phyloP scores from a whole-genome alignment of 2,113 vertebrate genomes.

The Canis aureus region DNA sequence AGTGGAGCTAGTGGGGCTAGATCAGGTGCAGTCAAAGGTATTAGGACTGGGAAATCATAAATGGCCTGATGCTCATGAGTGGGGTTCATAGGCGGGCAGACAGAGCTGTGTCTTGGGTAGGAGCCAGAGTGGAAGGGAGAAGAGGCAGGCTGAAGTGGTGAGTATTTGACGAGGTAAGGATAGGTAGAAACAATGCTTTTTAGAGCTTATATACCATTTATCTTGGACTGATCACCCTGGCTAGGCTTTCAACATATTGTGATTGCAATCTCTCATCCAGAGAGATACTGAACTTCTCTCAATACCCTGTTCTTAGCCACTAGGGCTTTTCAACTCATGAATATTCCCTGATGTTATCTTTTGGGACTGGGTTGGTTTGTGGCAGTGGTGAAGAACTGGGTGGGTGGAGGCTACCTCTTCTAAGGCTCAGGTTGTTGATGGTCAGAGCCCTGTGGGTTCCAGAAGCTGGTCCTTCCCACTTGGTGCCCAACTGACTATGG shows the following conservation, averaged over 20 bases:
- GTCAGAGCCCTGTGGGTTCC: not conserved
- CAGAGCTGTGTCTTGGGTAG: not conserved
- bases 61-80: not conserved
- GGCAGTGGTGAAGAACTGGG: not conserved
- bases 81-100: not conserved
- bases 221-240: not conserved
- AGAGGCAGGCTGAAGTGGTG: not conserved
- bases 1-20: not conserved
- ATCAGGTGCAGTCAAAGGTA: not conserved
- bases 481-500: not conserved
- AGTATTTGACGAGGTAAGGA: not conserved
- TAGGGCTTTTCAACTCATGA: not conserved
- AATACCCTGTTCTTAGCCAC: not conserved
- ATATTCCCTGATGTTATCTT: not conserved
- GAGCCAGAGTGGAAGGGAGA: not conserved
- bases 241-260: not conserved
- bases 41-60: not conserved
- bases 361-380: not conserved
- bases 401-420: not conserved
- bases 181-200: not conserved
- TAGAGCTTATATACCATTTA: not conserved
- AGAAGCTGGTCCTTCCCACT: not conserved
- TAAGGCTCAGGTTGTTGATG: not conserved
- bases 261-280: not conserved
- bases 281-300: not conserved